Percentiles rank a stretch among this genome's conserved stretches.
phyloP scores from a whole-genome alignment of 2,888 invertebrate species.

The Sinodicranocentrus sp. region DNA sequence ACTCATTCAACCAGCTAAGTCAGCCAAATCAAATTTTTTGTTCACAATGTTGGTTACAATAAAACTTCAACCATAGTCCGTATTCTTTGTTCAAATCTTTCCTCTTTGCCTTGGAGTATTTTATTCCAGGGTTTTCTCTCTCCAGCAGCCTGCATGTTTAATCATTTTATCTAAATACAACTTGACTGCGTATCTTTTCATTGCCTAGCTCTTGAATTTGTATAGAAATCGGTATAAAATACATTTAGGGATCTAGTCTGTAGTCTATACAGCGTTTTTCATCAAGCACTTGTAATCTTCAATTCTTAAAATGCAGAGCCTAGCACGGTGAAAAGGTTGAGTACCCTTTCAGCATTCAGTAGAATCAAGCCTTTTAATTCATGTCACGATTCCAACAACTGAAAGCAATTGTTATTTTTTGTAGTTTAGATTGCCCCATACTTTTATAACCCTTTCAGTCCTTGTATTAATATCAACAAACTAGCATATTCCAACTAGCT shows the following conservation, averaged over 20 bases:
- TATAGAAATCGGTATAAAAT: too few relatives aligned
- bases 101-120: neutral
- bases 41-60: too few relatives aligned
- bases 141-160: too few relatives aligned
- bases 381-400: slow-evolving; percentile 33
- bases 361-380: slow-evolving; percentile 36
- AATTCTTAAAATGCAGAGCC: too few relatives aligned
- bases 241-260: too few relatives aligned
- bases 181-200: too few relatives aligned
- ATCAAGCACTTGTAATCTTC: too few relatives aligned
- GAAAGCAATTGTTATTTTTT: neutral
- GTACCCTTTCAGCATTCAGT: slow-evolving; percentile 10
- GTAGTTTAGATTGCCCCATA: neutral
- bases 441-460: neutral
- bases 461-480: neutral
- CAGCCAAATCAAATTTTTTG: neutral
- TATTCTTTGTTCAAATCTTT: neutral
- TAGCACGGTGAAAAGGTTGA: too few relatives aligned
- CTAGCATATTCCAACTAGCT: neutral
- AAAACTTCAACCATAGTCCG: neutral
- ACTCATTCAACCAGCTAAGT: neutral
- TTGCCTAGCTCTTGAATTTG: too few relatives aligned
- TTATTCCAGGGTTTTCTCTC: neutral
- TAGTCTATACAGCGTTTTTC: too few relatives aligned
- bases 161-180: too few relatives aligned